A percentile compares a stretch with the other conserved stretches of the same genome.
phyloP scores from a whole-genome alignment of 2,888 invertebrate species.

The Cosmia pyralina region DNA sequence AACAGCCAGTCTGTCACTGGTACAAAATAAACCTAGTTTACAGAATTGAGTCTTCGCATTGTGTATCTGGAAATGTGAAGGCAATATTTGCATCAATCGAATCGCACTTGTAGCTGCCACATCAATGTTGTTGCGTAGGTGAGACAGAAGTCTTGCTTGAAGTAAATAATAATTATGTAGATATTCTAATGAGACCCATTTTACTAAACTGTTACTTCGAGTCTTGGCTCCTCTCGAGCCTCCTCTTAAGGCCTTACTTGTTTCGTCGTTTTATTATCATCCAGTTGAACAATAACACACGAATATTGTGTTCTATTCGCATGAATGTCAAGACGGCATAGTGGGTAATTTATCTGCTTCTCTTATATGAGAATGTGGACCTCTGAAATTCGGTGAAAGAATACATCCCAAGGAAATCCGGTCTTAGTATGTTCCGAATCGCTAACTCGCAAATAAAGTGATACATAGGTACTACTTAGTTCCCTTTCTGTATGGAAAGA shows the following conservation, averaged over 20 bases:
- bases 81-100: slow-evolving; percentile 54
- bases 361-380: no score
- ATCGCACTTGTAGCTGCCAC: slow-evolving; percentile 47
- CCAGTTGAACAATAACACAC: no score
- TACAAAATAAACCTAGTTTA: slow-evolving; percentile 44
- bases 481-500: neutral
- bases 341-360: no score
- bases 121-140: neutral
- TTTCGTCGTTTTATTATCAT: no score
- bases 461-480: neutral
- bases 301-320: no score
- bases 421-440: neutral
- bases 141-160: slow-evolving; percentile 29
- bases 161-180: no score
- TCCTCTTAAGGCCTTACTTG: no score
- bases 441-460: neutral
- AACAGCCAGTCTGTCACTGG: neutral
- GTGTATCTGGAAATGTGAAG: slow-evolving; percentile 29
- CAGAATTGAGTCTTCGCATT: slow-evolving; percentile 18
- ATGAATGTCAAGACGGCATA: no score
- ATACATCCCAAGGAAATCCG: neutral
- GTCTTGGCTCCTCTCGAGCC: no score
- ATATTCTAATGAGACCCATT: no score
- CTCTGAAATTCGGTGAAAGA: no score
- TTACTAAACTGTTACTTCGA: no score